These are phyloP conservation scores for Xiphophorus hellerii DNA, from an alignment of 2,113 vertebrate species.

Conservation along the genomic window DNA sequence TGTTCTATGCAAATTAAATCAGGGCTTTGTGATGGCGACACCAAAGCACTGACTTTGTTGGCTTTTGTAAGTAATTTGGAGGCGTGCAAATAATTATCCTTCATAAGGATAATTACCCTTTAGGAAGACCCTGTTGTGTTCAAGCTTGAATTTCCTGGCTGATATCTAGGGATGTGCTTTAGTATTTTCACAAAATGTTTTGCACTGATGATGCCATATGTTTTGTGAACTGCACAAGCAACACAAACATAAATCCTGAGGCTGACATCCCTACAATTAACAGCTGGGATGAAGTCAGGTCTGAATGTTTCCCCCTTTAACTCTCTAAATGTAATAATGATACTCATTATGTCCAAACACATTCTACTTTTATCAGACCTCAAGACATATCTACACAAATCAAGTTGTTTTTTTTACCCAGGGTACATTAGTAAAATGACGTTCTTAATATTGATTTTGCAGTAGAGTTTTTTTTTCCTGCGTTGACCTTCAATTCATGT, in stretches of 20 bases:
- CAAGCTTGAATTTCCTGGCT: too few species aligned
- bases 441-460: too few species aligned
- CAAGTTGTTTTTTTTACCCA: too few species aligned
- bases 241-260: background rate
- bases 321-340: background rate
- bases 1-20: background rate
- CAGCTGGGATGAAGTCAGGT: background rate
- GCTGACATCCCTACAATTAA: background rate
- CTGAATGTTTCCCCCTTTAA: background rate
- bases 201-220: background rate
- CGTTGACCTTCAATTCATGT: too few species aligned
- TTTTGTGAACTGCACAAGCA: background rate
- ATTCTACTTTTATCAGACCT: too few species aligned
- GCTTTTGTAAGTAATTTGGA: background rate
- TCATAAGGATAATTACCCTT: background rate
- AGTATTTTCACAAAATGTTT: background rate
- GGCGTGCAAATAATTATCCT: too few species aligned
- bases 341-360: too few species aligned
- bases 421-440: too few species aligned
- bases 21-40: background rate
- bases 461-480: too few species aligned
- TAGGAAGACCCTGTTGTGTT: background rate
- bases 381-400: too few species aligned
- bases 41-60: background rate
- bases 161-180: too few species aligned